Evolutionary conservation across 2,113 vertebrate genomes (phyloP).

Genomic region (Chloebia gouldiae): DNA sequence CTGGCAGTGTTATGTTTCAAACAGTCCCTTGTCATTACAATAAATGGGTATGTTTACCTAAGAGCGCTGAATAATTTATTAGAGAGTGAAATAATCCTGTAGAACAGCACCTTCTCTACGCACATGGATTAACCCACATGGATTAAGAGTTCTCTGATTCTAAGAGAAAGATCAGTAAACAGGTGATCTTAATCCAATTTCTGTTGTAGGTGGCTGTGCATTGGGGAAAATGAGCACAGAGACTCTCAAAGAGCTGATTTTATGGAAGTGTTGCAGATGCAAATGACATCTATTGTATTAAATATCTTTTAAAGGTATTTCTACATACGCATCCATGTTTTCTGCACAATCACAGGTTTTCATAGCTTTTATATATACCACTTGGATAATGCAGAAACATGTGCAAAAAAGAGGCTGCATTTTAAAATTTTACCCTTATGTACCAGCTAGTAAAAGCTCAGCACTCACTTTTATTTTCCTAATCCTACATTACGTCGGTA

Average conservation of each 20-base stretch:
- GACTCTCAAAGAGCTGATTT: neutral
- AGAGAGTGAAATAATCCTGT: neutral
- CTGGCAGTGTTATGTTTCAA: neutral
- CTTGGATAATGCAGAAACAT: neutral
- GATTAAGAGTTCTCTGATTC: neutral
- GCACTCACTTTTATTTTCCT: neutral
- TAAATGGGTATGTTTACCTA: neutral
- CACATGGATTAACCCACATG: neutral
- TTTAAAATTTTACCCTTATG: neutral
- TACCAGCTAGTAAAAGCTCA: neutral
- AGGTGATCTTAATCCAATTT: neutral
- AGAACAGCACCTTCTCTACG: fast-evolving
- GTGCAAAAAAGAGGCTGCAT: neutral
- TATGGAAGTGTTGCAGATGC: neutral
- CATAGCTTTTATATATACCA: neutral
- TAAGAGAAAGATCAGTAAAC: neutral
- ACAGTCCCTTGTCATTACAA: neutral
- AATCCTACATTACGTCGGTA: fast-evolving
- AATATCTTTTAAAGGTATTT: neutral
- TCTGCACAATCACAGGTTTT: neutral
- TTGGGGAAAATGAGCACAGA: neutral
- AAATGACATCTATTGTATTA: neutral
- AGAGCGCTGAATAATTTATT: neutral
- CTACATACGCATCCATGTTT: neutral
- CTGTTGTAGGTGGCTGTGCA: neutral